Conservation (phyloP, 1,140 invertebrate species). For the Drosophila seguyi region DNA sequence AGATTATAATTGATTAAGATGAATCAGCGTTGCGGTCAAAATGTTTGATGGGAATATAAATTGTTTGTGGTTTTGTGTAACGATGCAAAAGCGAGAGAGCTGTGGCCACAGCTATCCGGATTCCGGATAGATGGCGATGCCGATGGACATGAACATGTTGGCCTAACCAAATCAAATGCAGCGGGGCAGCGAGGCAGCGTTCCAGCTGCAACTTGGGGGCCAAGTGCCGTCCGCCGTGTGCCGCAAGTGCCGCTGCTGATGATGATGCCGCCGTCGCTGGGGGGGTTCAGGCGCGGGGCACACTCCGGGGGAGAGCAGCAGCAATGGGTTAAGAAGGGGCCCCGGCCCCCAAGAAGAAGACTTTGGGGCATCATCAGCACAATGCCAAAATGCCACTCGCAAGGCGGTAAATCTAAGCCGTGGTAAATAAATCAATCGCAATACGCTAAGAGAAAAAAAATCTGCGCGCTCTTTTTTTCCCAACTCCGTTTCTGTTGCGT, state of each 20-base stretch:
- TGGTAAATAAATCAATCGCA: constrained; percentile 83
- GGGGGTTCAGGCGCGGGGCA: constrained; percentile 22
- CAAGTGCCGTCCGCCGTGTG: constrained; percentile 31
- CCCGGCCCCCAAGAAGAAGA: constrained; percentile 23
- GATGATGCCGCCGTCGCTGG: constrained; percentile 56
- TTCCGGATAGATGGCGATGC: constrained; percentile 28
- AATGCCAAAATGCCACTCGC: constrained; percentile 81
- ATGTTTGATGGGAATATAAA: constrained; percentile 85
- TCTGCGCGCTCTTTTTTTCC: constrained; percentile 47
- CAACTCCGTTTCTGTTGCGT: constrained; percentile 55
- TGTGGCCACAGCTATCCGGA: constrained; percentile 20
- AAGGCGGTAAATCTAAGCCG: constrained; percentile 83
- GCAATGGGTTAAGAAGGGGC: constrained; percentile 11
- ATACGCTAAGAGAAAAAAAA: constrained; percentile 56
- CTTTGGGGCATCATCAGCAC: constrained; percentile 70
- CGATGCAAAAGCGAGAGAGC: constrained; percentile 64
- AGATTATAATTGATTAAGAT: constrained; percentile 85
- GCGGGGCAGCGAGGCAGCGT: constrained; percentile 15
- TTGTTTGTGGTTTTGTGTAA: constrained; percentile 84
- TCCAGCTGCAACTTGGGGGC: constrained; percentile 8
- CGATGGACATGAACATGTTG: constrained; percentile 54
- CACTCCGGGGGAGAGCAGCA: background rate
- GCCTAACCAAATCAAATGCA: constrained; percentile 80
- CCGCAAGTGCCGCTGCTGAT: constrained; percentile 68
- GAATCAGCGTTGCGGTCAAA: constrained; percentile 84